Evolutionary conservation across 2,888 invertebrate species (phyloP).

Genomic region (Chalcis sispes): DNA sequence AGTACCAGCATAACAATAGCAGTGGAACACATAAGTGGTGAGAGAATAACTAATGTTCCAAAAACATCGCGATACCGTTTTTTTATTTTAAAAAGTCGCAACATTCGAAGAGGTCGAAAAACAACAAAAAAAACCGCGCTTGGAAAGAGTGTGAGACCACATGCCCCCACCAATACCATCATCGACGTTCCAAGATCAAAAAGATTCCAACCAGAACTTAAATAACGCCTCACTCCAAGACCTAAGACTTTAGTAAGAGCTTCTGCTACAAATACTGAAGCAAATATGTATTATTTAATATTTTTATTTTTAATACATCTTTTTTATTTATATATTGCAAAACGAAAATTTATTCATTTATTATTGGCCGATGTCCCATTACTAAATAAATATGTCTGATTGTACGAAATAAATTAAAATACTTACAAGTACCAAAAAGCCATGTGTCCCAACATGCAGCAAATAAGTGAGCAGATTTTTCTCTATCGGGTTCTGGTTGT

Average conservation of each 20-base stretch:
- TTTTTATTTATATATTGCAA: no score
- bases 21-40: conserved; percentile 90
- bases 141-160: conserved; percentile 82
- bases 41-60: conserved; percentile 87
- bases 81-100: conserved; percentile 87
- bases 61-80: conserved; percentile 90
- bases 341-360: no score
- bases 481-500: conserved; percentile 79
- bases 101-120: conserved; percentile 82
- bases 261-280: conserved; percentile 87
- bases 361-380: no score
- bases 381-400: not conserved
- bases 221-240: conserved; percentile 83
- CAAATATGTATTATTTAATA: conserved; percentile 1
- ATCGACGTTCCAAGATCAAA: conserved; percentile 86
- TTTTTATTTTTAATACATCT: not conserved
- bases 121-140: conserved; percentile 85
- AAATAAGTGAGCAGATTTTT: conserved; percentile 81
- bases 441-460: conserved; percentile 88
- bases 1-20: conserved; percentile 89
- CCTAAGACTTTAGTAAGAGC: conserved; percentile 85
- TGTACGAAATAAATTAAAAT: not conserved
- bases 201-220: conserved; percentile 91
- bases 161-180: conserved; percentile 82
- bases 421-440: conserved; percentile 83